A percentile compares a stretch with the other conserved stretches of the same genome.
These are phyloP conservation scores for Charaxes varanes DNA, from an alignment of 1,140 invertebrate species.

Conservation along the genomic window DNA sequence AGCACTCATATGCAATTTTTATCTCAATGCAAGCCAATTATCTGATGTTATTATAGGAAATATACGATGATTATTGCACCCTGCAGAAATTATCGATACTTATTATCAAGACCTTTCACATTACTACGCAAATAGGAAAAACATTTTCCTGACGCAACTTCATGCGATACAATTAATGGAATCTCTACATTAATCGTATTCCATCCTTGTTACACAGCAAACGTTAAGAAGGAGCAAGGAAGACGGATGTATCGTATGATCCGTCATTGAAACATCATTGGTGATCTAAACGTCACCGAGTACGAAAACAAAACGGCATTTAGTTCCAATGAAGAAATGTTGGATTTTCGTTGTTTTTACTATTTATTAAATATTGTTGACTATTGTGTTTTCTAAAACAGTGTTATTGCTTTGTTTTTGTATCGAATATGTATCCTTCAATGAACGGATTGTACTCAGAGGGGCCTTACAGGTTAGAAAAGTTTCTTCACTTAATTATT, in stretches of 20 bases:
- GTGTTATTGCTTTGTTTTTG: constrained; percentile 19
- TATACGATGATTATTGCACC: neutral
- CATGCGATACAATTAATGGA: constrained; percentile 5
- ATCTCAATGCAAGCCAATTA: neutral
- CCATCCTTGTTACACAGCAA: constrained; percentile 24
- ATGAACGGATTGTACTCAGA: constrained; percentile 63
- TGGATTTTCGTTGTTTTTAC: constrained; percentile 31
- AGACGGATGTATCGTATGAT: constrained; percentile 59
- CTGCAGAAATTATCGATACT: constrained; percentile 17
- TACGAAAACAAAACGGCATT: constrained; percentile 51
- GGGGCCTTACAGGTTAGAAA: constrained; percentile 58
- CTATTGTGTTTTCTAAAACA: constrained; percentile 25
- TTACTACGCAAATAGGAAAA: constrained; percentile 14
- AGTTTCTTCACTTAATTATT: constrained; percentile 1
- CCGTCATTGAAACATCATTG: constrained; percentile 47
- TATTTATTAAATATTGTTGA: constrained; percentile 23
- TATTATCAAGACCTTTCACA: constrained; percentile 13
- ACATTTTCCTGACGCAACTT: constrained; percentile 15
- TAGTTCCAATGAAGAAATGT: constrained; percentile 38
- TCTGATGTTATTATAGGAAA: neutral
- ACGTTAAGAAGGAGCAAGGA: constrained; percentile 17
- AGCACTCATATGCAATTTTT: no score
- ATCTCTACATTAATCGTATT: constrained; percentile 13
- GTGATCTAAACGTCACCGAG: constrained; percentile 44
- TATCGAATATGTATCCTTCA: constrained; percentile 46